Percentiles rank a stretch among this genome's conserved stretches.
Evolutionary conservation across 2,888 invertebrate genomes (phyloP).

Genomic region (Ellobium chinense): DNA sequence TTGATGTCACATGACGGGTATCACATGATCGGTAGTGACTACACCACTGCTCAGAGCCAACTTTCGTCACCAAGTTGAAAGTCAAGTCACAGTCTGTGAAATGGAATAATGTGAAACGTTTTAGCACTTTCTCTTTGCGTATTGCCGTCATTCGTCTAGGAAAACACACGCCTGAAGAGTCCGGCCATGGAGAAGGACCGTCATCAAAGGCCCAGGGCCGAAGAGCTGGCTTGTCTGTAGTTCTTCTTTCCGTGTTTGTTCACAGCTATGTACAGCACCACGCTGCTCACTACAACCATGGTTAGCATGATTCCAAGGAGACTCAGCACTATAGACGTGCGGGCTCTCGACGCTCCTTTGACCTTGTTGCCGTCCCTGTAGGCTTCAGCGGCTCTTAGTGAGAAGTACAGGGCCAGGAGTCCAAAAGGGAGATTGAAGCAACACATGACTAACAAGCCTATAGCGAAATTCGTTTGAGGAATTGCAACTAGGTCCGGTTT

Average conservation of each 20-base stretch:
- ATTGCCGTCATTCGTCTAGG: too few species aligned
- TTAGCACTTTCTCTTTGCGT: too few species aligned
- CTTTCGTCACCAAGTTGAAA: too few species aligned
- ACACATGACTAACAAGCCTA: slow-evolving; percentile 45
- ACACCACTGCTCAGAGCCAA: too few species aligned
- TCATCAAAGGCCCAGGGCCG: slow-evolving; percentile 3
- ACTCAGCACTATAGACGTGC: slow-evolving; percentile 48
- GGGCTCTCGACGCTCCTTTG: slow-evolving; percentile 35
- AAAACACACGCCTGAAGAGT: too few species aligned
- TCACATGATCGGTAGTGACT: too few species aligned
- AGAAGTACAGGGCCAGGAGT: slow-evolving; percentile 46
- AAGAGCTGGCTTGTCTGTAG: neutral
- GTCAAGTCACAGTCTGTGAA: too few species aligned
- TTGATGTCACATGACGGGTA: too few species aligned
- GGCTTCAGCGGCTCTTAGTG: slow-evolving; percentile 46
- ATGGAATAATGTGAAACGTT: too few species aligned
- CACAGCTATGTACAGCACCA: slow-evolving; percentile 42
- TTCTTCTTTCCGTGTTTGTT: slow-evolving; percentile 22
- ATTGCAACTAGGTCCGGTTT: slow-evolving; percentile 25
- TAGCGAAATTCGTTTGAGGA: slow-evolving; percentile 50
- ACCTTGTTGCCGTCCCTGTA: slow-evolving; percentile 43
- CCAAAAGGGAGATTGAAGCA: slow-evolving; percentile 50
- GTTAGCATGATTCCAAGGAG: slow-evolving; percentile 50
- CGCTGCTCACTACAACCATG: slow-evolving; percentile 47
- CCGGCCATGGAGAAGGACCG: too few species aligned